phyloP scores from a whole-genome alignment of 2,797 vertebrate species.

The Lepus townsendii region DNA sequence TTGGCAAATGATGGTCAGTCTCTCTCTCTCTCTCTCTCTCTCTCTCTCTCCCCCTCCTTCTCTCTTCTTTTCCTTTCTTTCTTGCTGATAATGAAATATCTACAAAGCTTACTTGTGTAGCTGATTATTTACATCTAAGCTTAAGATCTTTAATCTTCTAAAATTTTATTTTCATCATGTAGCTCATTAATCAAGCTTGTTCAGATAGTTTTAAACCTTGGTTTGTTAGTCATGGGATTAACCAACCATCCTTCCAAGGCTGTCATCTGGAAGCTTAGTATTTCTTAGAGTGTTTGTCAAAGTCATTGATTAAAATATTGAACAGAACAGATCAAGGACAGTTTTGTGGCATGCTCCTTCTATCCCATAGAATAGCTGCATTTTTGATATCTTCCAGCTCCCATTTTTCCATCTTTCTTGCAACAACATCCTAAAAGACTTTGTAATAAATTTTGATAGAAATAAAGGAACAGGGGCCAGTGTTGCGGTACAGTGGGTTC shows the following conservation, averaged over 20 bases:
- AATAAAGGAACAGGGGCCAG: no score
- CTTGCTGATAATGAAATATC: conserved; percentile 7
- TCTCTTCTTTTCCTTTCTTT: not conserved
- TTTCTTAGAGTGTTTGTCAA: conserved; percentile 20
- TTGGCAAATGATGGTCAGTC: conserved; percentile 24
- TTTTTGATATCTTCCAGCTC: not conserved
- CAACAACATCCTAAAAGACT: not conserved
- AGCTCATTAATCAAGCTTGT: not conserved
- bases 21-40: not conserved
- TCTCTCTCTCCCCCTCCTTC: not conserved
- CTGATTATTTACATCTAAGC: conserved; percentile 1
- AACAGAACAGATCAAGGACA: not conserved
- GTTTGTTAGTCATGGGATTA: not conserved
- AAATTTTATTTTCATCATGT: conserved; percentile 38
- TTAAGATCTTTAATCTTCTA: conserved; percentile 4
- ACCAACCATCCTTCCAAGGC: not conserved
- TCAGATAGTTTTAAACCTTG: conserved; percentile 25
- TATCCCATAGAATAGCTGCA: not conserved
- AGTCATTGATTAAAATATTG: conserved; percentile 9
- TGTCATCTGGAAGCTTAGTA: not conserved
- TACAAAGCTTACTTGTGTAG: not conserved
- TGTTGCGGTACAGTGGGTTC: no score
- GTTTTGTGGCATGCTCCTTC: not conserved
- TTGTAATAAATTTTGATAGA: not conserved
- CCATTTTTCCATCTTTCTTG: not conserved